Conservation (phyloP, 1,140 invertebrate species). For the Drosophila auraria region DNA sequence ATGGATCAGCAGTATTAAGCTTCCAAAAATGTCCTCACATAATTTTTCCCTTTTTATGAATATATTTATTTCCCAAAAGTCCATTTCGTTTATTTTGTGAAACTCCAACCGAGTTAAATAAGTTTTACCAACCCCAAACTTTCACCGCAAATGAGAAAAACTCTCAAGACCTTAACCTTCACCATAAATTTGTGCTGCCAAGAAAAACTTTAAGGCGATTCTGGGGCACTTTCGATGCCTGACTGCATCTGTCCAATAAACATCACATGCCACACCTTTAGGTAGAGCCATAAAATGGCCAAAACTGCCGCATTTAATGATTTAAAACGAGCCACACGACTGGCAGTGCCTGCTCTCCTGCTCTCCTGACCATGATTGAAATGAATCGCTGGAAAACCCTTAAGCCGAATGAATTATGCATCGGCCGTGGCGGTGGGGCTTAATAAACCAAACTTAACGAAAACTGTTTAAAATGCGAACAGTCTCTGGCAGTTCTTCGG, state of each 20-base stretch:
- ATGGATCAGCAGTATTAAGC: too few species aligned
- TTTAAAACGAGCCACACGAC: slow-evolving; percentile 45
- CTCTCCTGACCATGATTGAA: slow-evolving; percentile 36
- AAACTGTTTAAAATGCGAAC: slow-evolving; percentile 76
- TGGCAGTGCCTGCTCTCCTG: background rate
- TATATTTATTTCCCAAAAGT: too few species aligned
- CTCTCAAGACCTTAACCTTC: slow-evolving; percentile 11
- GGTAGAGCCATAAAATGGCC: slow-evolving; percentile 25
- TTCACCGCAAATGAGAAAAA: slow-evolving; percentile 16
- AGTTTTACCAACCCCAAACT: slow-evolving; percentile 2
- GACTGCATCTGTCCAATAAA: slow-evolving; percentile 41
- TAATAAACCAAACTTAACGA: slow-evolving; percentile 77
- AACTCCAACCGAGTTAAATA: background rate
- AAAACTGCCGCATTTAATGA: slow-evolving; percentile 47
- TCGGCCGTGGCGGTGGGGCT: slow-evolving; percentile 26
- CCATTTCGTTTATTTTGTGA: background rate
- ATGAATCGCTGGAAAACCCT: slow-evolving; percentile 51
- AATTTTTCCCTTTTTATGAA: background rate
- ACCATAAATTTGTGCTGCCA: slow-evolving; percentile 10
- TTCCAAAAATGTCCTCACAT: too few species aligned
- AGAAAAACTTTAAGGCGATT: slow-evolving; percentile 10
- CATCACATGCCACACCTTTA: slow-evolving; percentile 36
- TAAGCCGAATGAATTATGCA: slow-evolving; percentile 74
- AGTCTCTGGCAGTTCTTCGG: slow-evolving; percentile 21
- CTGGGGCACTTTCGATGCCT: slow-evolving; percentile 20